A percentile compares a stretch with the other conserved stretches of the same genome.
These are phyloP conservation scores for Pardosa pseudoannulata DNA, from an alignment of 2,888 invertebrate genomes.

Conservation along the genomic window DNA sequence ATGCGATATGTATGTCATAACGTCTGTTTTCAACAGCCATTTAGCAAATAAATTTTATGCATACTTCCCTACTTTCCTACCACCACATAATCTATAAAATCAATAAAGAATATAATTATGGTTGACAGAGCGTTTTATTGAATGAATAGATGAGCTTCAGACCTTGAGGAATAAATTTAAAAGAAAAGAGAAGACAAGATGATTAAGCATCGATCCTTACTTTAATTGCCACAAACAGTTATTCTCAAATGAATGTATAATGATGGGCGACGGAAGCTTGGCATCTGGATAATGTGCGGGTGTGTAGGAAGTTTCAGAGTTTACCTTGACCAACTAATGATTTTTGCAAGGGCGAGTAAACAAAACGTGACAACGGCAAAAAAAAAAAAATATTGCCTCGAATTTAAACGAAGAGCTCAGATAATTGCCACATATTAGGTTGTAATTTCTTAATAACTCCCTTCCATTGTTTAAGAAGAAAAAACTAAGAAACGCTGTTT, in stretches of 20 bases:
- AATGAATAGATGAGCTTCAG: no score
- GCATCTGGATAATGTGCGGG: not conserved
- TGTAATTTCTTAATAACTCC: not conserved
- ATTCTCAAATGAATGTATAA: slow-evolving; percentile 20
- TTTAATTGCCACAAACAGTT: not conserved
- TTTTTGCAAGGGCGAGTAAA: not conserved
- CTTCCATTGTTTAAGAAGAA: no score
- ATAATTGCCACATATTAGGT: not conserved
- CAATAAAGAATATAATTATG: no score
- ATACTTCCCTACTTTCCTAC: no score
- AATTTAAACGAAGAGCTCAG: not conserved
- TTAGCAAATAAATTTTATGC: no score
- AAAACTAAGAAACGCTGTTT: no score
- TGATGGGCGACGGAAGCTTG: slow-evolving; percentile 24
- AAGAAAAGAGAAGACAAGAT: not conserved
- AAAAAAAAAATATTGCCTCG: not conserved
- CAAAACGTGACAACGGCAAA: slow-evolving; percentile 1
- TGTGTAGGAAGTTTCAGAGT: not conserved
- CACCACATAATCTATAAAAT: no score
- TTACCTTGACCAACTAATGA: slow-evolving; percentile 40
- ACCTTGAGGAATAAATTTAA: not conserved
- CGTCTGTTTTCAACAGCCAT: no score
- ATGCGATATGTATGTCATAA: no score
- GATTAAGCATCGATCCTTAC: not conserved
- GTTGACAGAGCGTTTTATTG: no score